Evolutionary conservation across 1,140 invertebrate species (phyloP), one percentile per base, ranked within the genome.

Genomic region (Matsumurasca onukii): DNA sequence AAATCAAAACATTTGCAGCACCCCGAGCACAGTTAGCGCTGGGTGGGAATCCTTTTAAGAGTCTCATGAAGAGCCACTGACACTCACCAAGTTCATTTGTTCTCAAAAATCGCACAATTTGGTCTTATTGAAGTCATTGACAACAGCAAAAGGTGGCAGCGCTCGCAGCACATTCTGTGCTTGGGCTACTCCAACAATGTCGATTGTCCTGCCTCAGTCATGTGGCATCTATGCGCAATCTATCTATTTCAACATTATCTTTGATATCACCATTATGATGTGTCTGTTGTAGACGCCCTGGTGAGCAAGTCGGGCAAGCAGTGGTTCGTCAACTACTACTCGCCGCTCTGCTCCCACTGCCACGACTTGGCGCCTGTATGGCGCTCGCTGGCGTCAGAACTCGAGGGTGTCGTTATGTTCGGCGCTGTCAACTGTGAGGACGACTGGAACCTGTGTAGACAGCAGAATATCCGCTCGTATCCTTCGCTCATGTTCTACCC

Each of bases 271-370:
- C 5, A 9, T 9, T 9, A 5, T 39, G 5, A 9, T 5, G 17
- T 17, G 17, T 39, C 5, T 9, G 17, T 39, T 39, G 17, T 77
- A 87, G 88, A 86, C 72, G 81, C 82, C 69, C 84, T 81, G 73
- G 83, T 90, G 34, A 81, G 84, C 69, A 82, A 87, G 45, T 86
- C 84, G 22, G 82, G 87, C 51, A 88, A 82, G 80, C 78, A 90
- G 22, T 92, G 92, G 90, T 89, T 95, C 74, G 85, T 95, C 61
- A 94, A 95, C 79, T 95, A 89, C 77, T 95, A 92, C 78, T 93
- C 91, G 12, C 89, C 92, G 9, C 89, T 88, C 79, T 95, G 93
- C 77, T 88, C 87, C 15, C 91, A 93, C 70, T 96, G 93, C 78
- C 92, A 94, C 78, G 82, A 86, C 52, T 80, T 95, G 66, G 91